These are phyloP conservation scores for Phocides pigmalion DNA, from an alignment of 1,140 invertebrate genomes.

Conservation along the genomic window DNA sequence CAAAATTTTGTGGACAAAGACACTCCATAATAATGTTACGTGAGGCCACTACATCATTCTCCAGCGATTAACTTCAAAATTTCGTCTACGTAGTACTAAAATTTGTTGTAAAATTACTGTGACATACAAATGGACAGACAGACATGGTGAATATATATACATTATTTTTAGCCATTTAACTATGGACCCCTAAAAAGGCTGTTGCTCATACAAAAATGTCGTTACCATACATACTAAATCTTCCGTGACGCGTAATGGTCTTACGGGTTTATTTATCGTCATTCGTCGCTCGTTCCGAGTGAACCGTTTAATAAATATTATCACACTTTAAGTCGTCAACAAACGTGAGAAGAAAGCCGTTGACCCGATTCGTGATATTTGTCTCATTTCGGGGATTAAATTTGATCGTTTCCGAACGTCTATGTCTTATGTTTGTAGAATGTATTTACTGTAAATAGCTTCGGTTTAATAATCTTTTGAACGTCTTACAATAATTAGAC, in stretches of 20 bases:
- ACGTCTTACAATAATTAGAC: slow-evolving; percentile 73
- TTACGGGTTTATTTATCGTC: slow-evolving; percentile 75
- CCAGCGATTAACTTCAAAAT: too few relatives aligned
- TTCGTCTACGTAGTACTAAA: too few relatives aligned
- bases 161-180: too few relatives aligned
- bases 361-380: slow-evolving; percentile 81
- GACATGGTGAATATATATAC: too few relatives aligned
- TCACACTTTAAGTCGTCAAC: slow-evolving; percentile 80
- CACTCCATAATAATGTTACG: too few relatives aligned
- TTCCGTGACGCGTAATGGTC: slow-evolving; percentile 74
- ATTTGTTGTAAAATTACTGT: too few relatives aligned
- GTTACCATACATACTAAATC: slow-evolving; percentile 76
- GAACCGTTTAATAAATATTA: slow-evolving; percentile 83
- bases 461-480: slow-evolving; percentile 59
- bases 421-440: slow-evolving; percentile 72
- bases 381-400: slow-evolving; percentile 79
- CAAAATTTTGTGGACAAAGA: too few relatives aligned
- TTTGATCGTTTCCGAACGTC: slow-evolving; percentile 68
- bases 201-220: slow-evolving; percentile 56
- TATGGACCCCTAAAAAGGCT: too few relatives aligned
- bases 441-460: slow-evolving; percentile 74
- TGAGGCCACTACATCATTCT: too few relatives aligned
- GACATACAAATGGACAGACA: too few relatives aligned
- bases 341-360: slow-evolving; percentile 81
- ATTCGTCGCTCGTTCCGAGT: slow-evolving; percentile 61